Evolutionary conservation across 2,888 invertebrate genomes (phyloP), one percentile per base, ranked within the genome.

Genomic region (Drosophila affinis): DNA sequence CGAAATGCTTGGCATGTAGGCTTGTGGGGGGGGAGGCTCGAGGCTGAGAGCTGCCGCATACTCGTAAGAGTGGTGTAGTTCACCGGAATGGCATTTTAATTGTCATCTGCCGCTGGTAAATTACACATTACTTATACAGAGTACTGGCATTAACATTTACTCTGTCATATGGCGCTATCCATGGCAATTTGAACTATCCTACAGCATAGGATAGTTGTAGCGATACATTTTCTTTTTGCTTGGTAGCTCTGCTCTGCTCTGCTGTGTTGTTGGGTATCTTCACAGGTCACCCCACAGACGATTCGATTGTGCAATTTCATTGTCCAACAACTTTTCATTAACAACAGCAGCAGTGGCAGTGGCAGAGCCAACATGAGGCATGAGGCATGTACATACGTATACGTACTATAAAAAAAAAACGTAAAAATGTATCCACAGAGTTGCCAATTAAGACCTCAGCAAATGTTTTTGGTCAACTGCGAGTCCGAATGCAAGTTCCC

Each of bases 401-500:
- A 3, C n/a, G n/a, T 21, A 39, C 24, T 24, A 24, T 24, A 24
- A 24, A 12, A 39, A 39, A 70, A 56, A 52, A 44, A 62, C 57
- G 71, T 63, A 63, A 71, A 72, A 72, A 63, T 46, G 63, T 49
- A 49, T 32, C 57, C 63, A 39, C 32, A n/a, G 45, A 59, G 64
- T 72, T 72, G 82, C 87, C 87, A 87, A 84, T 84, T 87, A 84
- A 87, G 87, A 80, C 73, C 79, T 87, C 63, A 56, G 76, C 46
- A 76, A 70, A 76, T 72, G 68, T 74, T 74, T 70, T 63, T 61
- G 59, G 73, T 73, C 49, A 56, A 60, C 47, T 34, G 44, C 18
- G 24, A 39, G 39, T 39, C 27, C 32, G 53, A 9, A 52, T 45
- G 44, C 39, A 45, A 56, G 34, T 29, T 29, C 29, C 29, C 29